Conservation (phyloP, 2,113 vertebrate genomes). For the rabbit (Oryctolagus cuniculus) region DNA sequence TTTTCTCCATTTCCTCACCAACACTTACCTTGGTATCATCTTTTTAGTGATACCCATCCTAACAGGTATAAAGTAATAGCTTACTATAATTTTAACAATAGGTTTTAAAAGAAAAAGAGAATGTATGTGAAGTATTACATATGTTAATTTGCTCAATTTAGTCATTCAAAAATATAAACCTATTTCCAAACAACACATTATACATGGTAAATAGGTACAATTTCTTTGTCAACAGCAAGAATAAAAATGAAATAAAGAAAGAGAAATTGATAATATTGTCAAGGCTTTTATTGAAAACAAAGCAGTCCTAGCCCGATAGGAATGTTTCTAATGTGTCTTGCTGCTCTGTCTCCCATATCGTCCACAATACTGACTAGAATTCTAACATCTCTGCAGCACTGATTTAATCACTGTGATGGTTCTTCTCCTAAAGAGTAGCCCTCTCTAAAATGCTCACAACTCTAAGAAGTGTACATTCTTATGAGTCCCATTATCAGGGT, state of each 20-base stretch:
- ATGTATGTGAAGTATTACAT: not conserved
- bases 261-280: not conserved
- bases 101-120: not conserved
- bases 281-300: not conserved
- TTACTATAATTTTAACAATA: not conserved
- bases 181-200: not conserved
- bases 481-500: not conserved
- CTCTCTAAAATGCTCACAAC: not conserved
- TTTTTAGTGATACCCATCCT: not conserved
- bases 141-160: not conserved
- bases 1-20: not conserved
- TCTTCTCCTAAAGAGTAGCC: not conserved
- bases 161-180: not conserved
- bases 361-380: not conserved
- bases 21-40: not conserved
- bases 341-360: not conserved
- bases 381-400: not conserved
- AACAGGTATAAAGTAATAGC: not conserved
- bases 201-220: not conserved
- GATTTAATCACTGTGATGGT: not conserved
- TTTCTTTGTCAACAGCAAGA: not conserved
- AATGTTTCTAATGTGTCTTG: not conserved
- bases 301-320: not conserved
- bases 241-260: not conserved
- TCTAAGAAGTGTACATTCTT: not conserved